Evolutionary conservation across 1,140 invertebrate species (phyloP).

Genomic region (Caenorhabditis brenneri): DNA sequence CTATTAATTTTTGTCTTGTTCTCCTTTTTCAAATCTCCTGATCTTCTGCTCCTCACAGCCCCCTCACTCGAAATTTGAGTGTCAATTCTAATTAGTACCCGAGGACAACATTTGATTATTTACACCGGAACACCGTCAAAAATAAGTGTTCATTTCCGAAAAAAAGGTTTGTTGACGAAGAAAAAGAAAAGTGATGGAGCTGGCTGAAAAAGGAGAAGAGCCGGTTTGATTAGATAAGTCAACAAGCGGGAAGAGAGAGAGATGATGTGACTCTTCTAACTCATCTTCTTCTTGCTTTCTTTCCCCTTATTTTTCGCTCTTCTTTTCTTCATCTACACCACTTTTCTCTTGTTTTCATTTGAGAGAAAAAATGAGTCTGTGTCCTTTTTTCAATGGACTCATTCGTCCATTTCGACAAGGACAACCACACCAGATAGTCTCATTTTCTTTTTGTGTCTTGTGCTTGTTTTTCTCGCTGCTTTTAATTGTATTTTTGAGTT

Average conservation of each 20-base stretch:
- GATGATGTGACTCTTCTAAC: conserved; percentile 13
- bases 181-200: neutral
- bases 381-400: neutral
- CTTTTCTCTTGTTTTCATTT: neutral
- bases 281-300: neutral
- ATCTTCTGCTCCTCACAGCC: neutral
- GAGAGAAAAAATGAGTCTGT: neutral
- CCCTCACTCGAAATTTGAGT: neutral
- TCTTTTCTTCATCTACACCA: neutral
- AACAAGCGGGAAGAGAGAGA: neutral
- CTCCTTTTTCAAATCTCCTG: too few species aligned
- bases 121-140: too few species aligned
- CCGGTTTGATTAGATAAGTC: conserved; percentile 33
- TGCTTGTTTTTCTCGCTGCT: too few species aligned
- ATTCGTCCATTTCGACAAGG: neutral
- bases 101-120: too few species aligned
- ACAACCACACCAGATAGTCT: too few species aligned
- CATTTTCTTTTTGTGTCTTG: neutral
- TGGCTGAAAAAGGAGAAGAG: neutral
- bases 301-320: neutral
- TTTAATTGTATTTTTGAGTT: too few species aligned
- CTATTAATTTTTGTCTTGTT: too few species aligned
- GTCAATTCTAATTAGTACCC: neutral
- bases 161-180: neutral
- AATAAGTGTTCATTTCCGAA: neutral